Percentiles rank a stretch among this genome's conserved stretches.
phyloP scores from a whole-genome alignment of 2,888 invertebrate genomes.

The Schizaphis graminum region DNA sequence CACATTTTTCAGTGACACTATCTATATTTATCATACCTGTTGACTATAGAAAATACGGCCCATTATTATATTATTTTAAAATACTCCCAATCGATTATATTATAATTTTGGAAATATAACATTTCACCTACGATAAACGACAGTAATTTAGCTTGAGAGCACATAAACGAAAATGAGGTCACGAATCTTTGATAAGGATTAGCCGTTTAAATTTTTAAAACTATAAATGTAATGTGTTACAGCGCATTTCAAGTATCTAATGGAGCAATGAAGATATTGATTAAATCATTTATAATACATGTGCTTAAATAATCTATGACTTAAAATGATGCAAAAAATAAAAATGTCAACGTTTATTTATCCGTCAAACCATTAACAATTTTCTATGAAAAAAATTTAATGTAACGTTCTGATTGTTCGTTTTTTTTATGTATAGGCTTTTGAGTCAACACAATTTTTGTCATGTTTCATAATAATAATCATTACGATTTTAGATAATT shows the following conservation, averaged over 20 bases:
- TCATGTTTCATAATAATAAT: neutral
- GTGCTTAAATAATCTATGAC: neutral
- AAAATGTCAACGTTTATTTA: conserved; percentile 6
- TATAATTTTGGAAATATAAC: neutral
- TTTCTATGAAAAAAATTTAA: neutral
- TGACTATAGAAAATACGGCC: neutral
- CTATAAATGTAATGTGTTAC: conserved; percentile 16
- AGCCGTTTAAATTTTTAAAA: conserved; percentile 32
- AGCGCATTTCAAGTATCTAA: neutral
- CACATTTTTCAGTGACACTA: neutral
- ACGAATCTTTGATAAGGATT: conserved; percentile 29
- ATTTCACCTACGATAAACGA: neutral
- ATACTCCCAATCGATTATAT: no score
- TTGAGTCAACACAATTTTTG: no score
- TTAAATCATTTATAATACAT: neutral
- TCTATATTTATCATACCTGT: neutral
- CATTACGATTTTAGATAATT: neutral
- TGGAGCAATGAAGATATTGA: neutral
- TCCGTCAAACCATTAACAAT: neutral
- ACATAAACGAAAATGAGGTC: conserved; percentile 41
- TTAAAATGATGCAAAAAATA: neutral
- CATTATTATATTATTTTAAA: no score
- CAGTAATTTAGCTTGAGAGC: neutral
- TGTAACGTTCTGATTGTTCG: neutral
- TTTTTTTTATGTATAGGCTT: neutral